Conservation (phyloP, 2,888 invertebrate genomes). For the Lepidochitona cinerea region DNA sequence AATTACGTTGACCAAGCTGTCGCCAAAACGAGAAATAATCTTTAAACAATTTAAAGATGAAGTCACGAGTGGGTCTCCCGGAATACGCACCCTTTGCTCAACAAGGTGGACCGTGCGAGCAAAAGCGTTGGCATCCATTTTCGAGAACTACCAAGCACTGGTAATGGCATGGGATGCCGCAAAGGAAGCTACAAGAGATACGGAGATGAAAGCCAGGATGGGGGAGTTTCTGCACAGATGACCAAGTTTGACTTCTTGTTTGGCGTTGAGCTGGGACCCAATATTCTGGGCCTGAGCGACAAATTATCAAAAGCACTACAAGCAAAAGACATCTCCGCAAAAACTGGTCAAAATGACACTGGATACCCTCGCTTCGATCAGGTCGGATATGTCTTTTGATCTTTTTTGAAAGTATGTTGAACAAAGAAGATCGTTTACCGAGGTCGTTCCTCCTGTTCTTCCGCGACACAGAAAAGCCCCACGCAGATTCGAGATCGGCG, state of each 20-base stretch:
- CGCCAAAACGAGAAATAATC: slow-evolving; percentile 27
- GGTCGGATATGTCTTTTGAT: background rate
- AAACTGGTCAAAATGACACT: slow-evolving; percentile 3
- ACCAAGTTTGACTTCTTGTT: slow-evolving; percentile 14
- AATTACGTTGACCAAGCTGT: slow-evolving; percentile 33
- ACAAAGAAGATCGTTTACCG: background rate
- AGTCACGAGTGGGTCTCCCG: slow-evolving; percentile 23
- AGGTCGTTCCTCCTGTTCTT: background rate
- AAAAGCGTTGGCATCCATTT: slow-evolving; percentile 16
- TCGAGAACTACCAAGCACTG: slow-evolving; percentile 10
- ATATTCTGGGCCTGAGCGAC: background rate
- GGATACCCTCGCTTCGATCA: background rate
- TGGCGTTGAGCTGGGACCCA: background rate
- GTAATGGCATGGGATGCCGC: background rate
- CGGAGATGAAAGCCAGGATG: background rate
- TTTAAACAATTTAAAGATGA: slow-evolving; percentile 27
- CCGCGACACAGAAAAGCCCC: background rate
- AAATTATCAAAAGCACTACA: slow-evolving; percentile 12
- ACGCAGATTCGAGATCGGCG: background rate
- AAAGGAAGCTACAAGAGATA: background rate
- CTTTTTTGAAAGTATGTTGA: slow-evolving; percentile 4
- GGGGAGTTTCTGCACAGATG: background rate
- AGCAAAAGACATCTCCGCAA: slow-evolving; percentile 11
- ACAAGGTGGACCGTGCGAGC: slow-evolving; percentile 31
- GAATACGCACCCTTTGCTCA: slow-evolving; percentile 27